These are phyloP conservation scores for Antechinus flavipes DNA, from an alignment of 2,113 vertebrate species.

Conservation along the genomic window DNA sequence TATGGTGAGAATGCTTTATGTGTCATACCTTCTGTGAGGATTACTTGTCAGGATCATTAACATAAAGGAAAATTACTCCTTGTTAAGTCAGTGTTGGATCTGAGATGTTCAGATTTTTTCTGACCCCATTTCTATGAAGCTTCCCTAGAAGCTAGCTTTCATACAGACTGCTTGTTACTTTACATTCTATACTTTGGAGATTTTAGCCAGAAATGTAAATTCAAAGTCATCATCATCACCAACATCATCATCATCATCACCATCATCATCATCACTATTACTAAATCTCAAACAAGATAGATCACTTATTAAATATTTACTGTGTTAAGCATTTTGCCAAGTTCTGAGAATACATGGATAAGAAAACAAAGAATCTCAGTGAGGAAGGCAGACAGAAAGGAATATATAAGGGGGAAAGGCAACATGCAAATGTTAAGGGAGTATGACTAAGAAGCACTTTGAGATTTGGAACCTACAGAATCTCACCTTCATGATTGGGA, in stretches of 20 bases:
- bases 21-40: background rate
- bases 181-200: background rate
- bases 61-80: constrained; percentile 21
- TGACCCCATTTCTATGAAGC: background rate
- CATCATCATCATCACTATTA: background rate
- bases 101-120: background rate
- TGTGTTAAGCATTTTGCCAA: background rate
- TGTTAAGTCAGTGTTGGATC: background rate
- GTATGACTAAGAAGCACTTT: background rate
- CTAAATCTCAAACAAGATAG: background rate
- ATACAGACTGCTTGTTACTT: background rate
- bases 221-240: background rate
- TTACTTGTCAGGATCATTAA: constrained; percentile 46
- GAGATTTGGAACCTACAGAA: background rate
- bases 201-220: background rate
- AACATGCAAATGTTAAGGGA: background rate
- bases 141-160: background rate
- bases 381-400: background rate
- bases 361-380: background rate
- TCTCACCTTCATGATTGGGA: background rate
- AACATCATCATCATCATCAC: background rate
- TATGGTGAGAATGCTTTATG: constrained; percentile 83
- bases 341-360: background rate
- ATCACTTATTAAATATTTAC: background rate
- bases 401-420: background rate